Percentiles rank a stretch among this genome's conserved stretches.
Evolutionary conservation across 2,888 invertebrate species (phyloP).

Genomic region (Cantharis nigra): DNA sequence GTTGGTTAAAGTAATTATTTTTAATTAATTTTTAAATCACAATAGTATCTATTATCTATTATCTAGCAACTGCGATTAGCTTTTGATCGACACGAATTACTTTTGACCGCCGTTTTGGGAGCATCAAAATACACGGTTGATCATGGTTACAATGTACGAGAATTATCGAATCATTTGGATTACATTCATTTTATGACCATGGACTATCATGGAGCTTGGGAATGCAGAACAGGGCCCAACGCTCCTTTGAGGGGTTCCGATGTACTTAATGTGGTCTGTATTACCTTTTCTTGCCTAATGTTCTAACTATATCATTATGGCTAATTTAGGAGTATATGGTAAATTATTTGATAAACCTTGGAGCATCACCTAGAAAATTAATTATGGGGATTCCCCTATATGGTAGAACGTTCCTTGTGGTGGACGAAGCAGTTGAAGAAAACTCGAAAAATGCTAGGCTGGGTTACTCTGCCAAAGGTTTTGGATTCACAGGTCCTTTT

Average conservation of each 20-base stretch:
- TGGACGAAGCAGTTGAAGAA: conserved; percentile 39
- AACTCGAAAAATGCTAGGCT: conserved; percentile 52
- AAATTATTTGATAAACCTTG: conserved; percentile 72
- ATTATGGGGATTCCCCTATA: conserved; percentile 84
- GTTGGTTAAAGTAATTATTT: conserved; percentile 58
- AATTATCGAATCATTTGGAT: conserved; percentile 70
- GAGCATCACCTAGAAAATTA: conserved; percentile 76
- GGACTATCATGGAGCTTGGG: conserved; percentile 89
- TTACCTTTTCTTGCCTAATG: background rate
- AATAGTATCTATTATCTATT: too few species aligned
- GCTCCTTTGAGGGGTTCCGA: conserved; percentile 71
- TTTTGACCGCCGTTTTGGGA: conserved; percentile 82
- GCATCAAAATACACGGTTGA: conserved; percentile 78
- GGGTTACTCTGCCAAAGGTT: conserved; percentile 60
- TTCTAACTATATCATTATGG: background rate
- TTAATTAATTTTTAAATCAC: too few species aligned
- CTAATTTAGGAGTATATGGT: conserved; percentile 71
- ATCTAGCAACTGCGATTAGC: conserved; percentile 71
- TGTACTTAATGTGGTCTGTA: conserved; percentile 67
- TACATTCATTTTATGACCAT: conserved; percentile 66
- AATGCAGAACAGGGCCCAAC: conserved; percentile 74
- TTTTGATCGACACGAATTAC: conserved; percentile 68
- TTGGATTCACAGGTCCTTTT: conserved; percentile 76
- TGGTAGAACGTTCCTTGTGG: conserved; percentile 76
- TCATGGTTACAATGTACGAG: conserved; percentile 74